Conservation (phyloP, 2,888 invertebrate genomes). For the Ganaspis brasiliensis region DNA sequence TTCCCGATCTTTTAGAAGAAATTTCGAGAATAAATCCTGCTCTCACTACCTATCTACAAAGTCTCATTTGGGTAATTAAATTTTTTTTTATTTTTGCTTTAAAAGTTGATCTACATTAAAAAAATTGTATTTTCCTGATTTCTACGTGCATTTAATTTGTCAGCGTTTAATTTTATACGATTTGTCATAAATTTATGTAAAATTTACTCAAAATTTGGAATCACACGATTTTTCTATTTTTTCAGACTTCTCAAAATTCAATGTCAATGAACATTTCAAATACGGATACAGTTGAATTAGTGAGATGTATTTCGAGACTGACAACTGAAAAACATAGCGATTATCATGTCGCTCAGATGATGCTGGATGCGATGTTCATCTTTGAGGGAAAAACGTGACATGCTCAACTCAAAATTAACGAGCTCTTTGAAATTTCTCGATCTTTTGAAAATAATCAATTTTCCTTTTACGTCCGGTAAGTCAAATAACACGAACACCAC, state of each 20-base stretch:
- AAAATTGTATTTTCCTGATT: too few relatives aligned
- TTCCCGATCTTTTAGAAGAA: constrained; percentile 84
- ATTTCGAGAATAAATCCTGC: constrained; percentile 90
- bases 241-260: constrained; percentile 68
- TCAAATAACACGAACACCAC: not conserved
- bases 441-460: constrained; percentile 3
- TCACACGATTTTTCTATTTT: constrained; percentile 43
- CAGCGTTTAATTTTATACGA: too few relatives aligned
- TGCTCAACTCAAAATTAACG: not conserved
- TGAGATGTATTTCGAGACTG: constrained; percentile 70
- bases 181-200: too few relatives aligned
- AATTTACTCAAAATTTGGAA: too few relatives aligned
- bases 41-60: constrained; percentile 88
- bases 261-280: constrained; percentile 75
- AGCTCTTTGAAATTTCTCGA: not conserved
- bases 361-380: constrained; percentile 76
- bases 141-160: too few relatives aligned
- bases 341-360: constrained; percentile 74
- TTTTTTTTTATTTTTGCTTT: constrained; percentile 26
- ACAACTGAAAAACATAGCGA: constrained; percentile 72
- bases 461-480: constrained; percentile 10
- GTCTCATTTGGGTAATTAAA: constrained; percentile 78
- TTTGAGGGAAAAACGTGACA: constrained; percentile 69
- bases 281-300: constrained; percentile 74
- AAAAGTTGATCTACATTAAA: too few relatives aligned